These are phyloP conservation scores for Alentia gelatinosa DNA, from an alignment of 2,888 invertebrate species.

Conservation along the genomic window DNA sequence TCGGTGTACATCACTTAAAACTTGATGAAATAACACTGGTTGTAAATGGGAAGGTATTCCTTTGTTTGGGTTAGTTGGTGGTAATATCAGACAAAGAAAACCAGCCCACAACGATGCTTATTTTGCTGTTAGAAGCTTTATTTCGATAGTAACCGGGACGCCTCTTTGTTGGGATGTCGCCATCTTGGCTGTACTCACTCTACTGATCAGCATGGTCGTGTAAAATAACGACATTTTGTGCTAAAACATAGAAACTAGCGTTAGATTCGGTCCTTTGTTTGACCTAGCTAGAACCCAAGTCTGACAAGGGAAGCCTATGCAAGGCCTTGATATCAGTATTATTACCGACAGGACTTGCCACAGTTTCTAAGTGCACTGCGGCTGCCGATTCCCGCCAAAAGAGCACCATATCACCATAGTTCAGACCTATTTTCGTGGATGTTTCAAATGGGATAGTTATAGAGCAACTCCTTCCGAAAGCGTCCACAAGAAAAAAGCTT, in stretches of 20 bases:
- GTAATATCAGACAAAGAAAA: background rate
- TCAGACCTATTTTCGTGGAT: background rate
- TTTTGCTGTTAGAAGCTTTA: no score
- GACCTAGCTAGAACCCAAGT: background rate
- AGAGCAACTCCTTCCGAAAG: background rate
- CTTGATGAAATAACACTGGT: background rate
- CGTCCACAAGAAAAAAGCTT: background rate
- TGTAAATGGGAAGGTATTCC: background rate
- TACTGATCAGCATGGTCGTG: no score
- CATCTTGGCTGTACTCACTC: no score
- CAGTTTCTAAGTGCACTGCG: background rate
- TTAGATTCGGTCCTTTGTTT: background rate
- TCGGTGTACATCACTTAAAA: background rate
- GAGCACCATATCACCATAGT: background rate
- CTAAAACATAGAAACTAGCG: no score
- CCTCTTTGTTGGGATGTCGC: no score
- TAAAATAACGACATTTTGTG: no score
- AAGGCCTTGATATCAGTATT: background rate
- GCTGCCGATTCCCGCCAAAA: background rate
- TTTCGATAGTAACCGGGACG: no score
- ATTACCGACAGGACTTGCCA: background rate
- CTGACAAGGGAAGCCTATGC: background rate
- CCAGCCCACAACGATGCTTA: no score
- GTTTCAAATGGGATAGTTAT: background rate
- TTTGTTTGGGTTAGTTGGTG: background rate